phyloP scores from a whole-genome alignment of 2,888 invertebrate species.

The Microctonus aethiopoides region DNA sequence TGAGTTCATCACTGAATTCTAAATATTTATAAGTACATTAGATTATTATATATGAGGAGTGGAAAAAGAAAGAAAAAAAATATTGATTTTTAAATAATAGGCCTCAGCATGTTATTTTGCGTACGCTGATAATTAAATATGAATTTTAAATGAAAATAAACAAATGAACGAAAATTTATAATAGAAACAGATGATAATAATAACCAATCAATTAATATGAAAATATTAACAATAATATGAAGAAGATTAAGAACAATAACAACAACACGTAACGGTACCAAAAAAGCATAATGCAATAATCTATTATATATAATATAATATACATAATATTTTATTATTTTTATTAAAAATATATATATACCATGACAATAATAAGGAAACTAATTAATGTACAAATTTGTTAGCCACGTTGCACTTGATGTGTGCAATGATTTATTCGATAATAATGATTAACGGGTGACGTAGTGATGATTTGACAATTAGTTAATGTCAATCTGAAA shows the following conservation, averaged over 20 bases:
- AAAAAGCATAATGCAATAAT: conserved; percentile 68
- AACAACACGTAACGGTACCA: conserved; percentile 64
- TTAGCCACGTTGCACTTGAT: conserved; percentile 62
- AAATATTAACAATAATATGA: conserved; percentile 32
- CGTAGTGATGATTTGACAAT: conserved; percentile 4
- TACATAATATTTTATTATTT: conserved; percentile 68
- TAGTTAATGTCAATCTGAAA: conserved; percentile 31
- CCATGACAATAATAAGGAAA: conserved; percentile 66
- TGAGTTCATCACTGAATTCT: neutral
- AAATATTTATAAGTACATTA: conserved; percentile 11
- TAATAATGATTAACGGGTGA: conserved; percentile 36
- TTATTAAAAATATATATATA: conserved; percentile 65
- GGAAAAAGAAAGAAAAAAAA: neutral
- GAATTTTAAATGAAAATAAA: neutral
- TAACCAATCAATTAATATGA: conserved; percentile 17
- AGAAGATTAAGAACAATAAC: conserved; percentile 32
- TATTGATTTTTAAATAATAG: neutral
- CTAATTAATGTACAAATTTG: conserved; percentile 68
- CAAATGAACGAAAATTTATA: neutral
- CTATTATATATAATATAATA: conserved; percentile 64
- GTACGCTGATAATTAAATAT: neutral
- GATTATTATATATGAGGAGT: neutral
- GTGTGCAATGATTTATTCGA: conserved; percentile 48
- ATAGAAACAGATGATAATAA: conserved; percentile 6
- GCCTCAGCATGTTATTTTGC: neutral